Conservation (phyloP, 2,888 invertebrate species). For the Tholera decimalis region DNA sequence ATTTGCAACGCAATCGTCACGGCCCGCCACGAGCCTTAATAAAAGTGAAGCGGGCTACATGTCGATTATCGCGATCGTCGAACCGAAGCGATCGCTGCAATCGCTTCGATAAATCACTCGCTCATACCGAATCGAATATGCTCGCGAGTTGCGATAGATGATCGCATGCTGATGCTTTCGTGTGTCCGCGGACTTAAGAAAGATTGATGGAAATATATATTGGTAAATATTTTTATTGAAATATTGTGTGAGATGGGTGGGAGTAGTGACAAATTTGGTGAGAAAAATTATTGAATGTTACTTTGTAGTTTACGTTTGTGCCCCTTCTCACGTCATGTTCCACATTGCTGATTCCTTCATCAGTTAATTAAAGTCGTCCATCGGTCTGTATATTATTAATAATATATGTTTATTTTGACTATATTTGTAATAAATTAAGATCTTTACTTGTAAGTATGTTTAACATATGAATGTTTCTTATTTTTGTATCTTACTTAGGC, state of each 20-base stretch:
- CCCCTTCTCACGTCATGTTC: no score
- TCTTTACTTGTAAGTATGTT: no score
- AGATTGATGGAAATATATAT: conserved; percentile 68
- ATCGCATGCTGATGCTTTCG: conserved; percentile 71
- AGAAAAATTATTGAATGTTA: not conserved
- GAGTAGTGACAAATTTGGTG: conserved; percentile 12
- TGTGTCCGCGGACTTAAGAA: conserved; percentile 69
- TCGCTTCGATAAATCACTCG: conserved; percentile 84
- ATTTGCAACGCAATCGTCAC: conserved; percentile 76
- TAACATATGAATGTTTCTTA: no score
- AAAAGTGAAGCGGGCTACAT: conserved; percentile 78
- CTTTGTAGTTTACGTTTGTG: no score
- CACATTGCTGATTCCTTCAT: no score
- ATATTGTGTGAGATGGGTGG: conserved; percentile 10
- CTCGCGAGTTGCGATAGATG: conserved; percentile 70
- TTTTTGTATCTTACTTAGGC: no score
- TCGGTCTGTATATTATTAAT: no score
- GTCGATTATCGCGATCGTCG: conserved; percentile 84
- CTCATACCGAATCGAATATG: conserved; percentile 73
- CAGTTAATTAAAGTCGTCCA: no score
- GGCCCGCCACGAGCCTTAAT: conserved; percentile 71
- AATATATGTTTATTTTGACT: no score
- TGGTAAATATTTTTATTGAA: conserved; percentile 54
- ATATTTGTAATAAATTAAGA: no score
- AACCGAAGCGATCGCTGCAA: conserved; percentile 81